Percentiles rank a stretch among this genome's conserved stretches.
Conservation (phyloP, 30 jellyfish, hydroid and myxozoan species). For the Turritopsis dohrnii region DNA sequence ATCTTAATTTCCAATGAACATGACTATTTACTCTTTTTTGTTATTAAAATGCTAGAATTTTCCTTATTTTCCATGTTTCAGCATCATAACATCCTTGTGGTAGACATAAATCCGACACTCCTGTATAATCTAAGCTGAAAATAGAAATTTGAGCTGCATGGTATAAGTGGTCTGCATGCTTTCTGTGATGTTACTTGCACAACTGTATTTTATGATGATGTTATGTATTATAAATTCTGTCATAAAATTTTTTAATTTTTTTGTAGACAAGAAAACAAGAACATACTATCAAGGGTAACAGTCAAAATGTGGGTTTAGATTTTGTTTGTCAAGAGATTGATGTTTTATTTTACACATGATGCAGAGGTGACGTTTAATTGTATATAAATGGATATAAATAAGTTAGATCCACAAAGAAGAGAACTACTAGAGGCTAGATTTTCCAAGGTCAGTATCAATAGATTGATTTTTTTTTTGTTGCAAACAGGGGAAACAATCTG, state of each 20-base stretch:
- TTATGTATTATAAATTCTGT: not conserved
- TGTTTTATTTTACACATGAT: not conserved
- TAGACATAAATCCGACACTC: not conserved
- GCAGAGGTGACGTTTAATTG: slow-evolving; percentile 20
- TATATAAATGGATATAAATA: slow-evolving; percentile 45
- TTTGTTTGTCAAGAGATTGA: not conserved
- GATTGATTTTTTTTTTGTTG: not conserved
- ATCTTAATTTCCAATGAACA: no score
- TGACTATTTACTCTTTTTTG: no score
- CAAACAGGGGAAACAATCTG: no score
- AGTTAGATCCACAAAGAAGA: slow-evolving; percentile 85
- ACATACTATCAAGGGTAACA: not conserved
- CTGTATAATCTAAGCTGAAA: not conserved
- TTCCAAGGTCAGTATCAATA: slow-evolving; percentile 49
- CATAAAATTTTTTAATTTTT: no score
- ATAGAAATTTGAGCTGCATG: not conserved
- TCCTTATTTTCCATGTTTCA: not conserved
- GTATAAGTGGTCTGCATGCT: not conserved
- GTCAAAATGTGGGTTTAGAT: not conserved
- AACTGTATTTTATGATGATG: not conserved
- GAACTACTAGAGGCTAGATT: slow-evolving; percentile 89
- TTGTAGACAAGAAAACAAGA: not conserved
- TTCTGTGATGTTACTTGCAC: not conserved
- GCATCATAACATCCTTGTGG: not conserved
- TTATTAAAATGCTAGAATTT: no score